phyloP scores from a whole-genome alignment of 2,113 vertebrate genomes.

The Datnioides undecimradiatus region DNA sequence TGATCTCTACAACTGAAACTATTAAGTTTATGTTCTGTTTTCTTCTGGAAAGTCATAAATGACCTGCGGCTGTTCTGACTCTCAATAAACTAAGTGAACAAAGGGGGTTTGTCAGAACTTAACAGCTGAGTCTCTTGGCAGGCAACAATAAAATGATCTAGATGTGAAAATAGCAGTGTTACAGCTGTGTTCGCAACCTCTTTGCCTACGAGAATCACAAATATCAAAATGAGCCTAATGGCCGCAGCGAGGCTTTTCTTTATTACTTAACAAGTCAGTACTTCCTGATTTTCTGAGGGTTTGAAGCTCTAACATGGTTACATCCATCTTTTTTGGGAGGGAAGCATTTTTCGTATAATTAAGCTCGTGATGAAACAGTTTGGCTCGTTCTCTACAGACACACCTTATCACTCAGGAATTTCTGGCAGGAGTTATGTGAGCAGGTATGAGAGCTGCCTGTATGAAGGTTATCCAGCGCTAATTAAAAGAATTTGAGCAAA shows the following conservation, averaged over 20 bases:
- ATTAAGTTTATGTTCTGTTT: slow-evolving; percentile 10
- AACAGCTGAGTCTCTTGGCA: slow-evolving; percentile 49
- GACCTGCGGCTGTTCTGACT: slow-evolving; percentile 34
- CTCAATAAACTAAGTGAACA: slow-evolving; percentile 35
- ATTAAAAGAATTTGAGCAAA: slow-evolving; percentile 53
- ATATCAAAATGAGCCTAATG: slow-evolving; percentile 56
- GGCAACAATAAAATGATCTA: slow-evolving; percentile 44
- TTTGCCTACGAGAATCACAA: slow-evolving; percentile 46
- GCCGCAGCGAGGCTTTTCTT: slow-evolving; percentile 41
- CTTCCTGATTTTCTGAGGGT: slow-evolving; percentile 47
- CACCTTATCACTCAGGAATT: slow-evolving; percentile 53
- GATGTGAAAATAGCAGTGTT: slow-evolving; percentile 38
- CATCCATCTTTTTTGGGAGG: slow-evolving; percentile 20
- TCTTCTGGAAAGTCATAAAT: slow-evolving; percentile 22
- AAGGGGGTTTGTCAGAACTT: slow-evolving; percentile 41
- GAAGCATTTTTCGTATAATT: slow-evolving; percentile 47
- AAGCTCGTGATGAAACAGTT: slow-evolving; percentile 51
- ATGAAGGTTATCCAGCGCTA: slow-evolving; percentile 52
- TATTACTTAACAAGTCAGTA: slow-evolving; percentile 50
- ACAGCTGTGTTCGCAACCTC: slow-evolving; percentile 51
- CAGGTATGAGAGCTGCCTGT: slow-evolving; percentile 50
- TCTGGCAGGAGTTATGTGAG: slow-evolving; percentile 52
- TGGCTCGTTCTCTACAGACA: slow-evolving; percentile 46
- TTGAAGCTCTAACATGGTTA: slow-evolving; percentile 34
- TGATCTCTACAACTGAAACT: slow-evolving; percentile 9